These are phyloP conservation scores for Thera obeliscata DNA, from an alignment of 2,888 invertebrate species.

Conservation along the genomic window DNA sequence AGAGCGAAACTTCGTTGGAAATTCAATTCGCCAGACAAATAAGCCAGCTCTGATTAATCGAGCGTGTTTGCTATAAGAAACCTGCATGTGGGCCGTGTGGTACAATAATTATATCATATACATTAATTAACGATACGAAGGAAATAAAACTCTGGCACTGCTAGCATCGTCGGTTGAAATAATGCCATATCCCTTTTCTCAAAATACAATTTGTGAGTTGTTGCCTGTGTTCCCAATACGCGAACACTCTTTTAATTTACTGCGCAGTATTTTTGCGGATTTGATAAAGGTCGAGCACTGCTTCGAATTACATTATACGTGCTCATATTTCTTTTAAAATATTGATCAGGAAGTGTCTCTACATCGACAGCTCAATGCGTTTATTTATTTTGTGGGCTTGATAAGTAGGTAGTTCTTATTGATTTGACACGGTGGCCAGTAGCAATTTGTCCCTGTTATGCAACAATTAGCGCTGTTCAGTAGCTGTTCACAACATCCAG, in stretches of 20 bases:
- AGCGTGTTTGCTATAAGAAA: neutral
- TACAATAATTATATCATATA: neutral
- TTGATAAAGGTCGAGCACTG: constrained; percentile 23
- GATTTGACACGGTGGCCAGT: constrained; percentile 24
- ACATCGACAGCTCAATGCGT: constrained; percentile 2
- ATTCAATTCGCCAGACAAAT: constrained; percentile 52
- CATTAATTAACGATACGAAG: too few species aligned
- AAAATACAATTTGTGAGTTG: constrained; percentile 25
- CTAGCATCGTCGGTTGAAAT: neutral
- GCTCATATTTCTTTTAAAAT: constrained; percentile 24
- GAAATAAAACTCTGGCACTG: neutral
- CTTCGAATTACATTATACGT: constrained; percentile 20
- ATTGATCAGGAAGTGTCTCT: constrained; percentile 12
- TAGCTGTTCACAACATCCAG: constrained; percentile 58
- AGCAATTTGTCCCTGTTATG: constrained; percentile 47
- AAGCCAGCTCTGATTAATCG: constrained; percentile 38
- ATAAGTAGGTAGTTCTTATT: constrained; percentile 15
- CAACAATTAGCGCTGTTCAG: constrained; percentile 62
- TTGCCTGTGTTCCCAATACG: constrained; percentile 23
- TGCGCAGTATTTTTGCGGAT: constrained; percentile 33
- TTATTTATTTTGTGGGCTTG: neutral
- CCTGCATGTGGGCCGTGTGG: neutral
- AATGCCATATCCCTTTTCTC: constrained; percentile 6
- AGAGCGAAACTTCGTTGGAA: constrained; percentile 53
- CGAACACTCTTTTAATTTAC: constrained; percentile 28